These are phyloP conservation scores for Orgyia antiqua DNA, from an alignment of 2,888 invertebrate species.

Conservation along the genomic window DNA sequence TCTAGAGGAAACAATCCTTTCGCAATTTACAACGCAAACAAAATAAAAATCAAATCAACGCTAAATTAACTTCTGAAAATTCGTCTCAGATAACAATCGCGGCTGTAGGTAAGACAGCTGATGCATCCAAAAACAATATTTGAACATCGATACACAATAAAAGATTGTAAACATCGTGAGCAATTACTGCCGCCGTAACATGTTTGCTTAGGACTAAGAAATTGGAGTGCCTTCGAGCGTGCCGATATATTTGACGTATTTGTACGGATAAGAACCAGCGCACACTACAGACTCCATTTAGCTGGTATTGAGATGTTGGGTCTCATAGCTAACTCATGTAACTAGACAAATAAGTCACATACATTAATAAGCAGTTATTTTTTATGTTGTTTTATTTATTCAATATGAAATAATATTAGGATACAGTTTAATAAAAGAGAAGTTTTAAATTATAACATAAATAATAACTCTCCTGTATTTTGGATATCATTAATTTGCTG, in stretches of 20 bases:
- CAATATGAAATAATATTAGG: no score
- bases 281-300: slow-evolving; percentile 15
- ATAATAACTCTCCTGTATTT: no score
- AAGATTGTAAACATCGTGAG: slow-evolving; percentile 71
- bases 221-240: slow-evolving; percentile 73
- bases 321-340: not conserved
- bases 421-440: no score
- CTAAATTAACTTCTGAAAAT: slow-evolving; percentile 61
- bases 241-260: slow-evolving; percentile 67
- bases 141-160: slow-evolving; percentile 73
- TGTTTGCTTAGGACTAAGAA: slow-evolving; percentile 76
- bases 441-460: no score
- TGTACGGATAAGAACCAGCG: slow-evolving; percentile 27
- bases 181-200: slow-evolving; percentile 73
- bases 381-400: no score
- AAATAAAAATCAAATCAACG: slow-evolving; percentile 52
- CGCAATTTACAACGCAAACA: slow-evolving; percentile 22
- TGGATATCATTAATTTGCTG: no score
- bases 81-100: slow-evolving; percentile 49
- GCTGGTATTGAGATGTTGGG: slow-evolving; percentile 2
- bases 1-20: slow-evolving; percentile 15
- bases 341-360: slow-evolving; percentile 1
- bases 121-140: slow-evolving; percentile 73
- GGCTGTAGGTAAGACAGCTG: slow-evolving; percentile 68
- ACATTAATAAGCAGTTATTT: no score